Conservation (phyloP, 2,113 vertebrate species). For the Pelobates fuscus region DNA sequence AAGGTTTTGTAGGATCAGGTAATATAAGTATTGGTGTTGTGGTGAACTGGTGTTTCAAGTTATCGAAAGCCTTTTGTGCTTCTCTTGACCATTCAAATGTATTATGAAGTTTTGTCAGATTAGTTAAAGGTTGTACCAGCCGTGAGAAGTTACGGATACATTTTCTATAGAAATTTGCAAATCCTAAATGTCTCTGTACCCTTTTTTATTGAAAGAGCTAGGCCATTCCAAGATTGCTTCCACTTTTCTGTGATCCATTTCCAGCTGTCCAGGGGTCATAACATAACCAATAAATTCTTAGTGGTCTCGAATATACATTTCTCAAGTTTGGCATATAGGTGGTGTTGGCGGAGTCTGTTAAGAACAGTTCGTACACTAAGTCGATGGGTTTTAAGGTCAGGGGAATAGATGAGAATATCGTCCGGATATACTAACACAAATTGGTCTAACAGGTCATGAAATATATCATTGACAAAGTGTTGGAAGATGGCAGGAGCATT, state of each 20-base stretch:
- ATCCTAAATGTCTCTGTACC: not conserved
- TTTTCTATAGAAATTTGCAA: not conserved
- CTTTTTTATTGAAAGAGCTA: not conserved
- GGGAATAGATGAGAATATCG: not conserved
- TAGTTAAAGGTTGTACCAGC: not conserved
- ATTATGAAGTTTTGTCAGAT: not conserved
- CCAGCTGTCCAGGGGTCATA: not conserved
- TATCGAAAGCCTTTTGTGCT: not conserved
- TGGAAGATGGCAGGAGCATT: too few species aligned
- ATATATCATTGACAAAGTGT: not conserved
- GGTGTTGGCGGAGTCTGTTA: not conserved
- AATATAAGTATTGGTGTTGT: not conserved
- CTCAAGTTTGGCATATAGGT: not conserved
- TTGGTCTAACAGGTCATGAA: not conserved
- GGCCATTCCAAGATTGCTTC: not conserved
- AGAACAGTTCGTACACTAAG: not conserved
- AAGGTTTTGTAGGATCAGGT: not conserved
- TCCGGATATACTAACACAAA: not conserved
- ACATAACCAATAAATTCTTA: not conserved
- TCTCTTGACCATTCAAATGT: not conserved
- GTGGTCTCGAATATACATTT: not conserved
- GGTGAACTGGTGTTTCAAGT: not conserved
- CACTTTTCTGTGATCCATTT: not conserved
- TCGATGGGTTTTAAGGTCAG: not conserved
- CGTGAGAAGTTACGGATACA: not conserved